Evolutionary conservation across 2,888 invertebrate species (phyloP), one percentile per base, ranked within the genome.

Genomic region (Slavum lentiscoides): DNA sequence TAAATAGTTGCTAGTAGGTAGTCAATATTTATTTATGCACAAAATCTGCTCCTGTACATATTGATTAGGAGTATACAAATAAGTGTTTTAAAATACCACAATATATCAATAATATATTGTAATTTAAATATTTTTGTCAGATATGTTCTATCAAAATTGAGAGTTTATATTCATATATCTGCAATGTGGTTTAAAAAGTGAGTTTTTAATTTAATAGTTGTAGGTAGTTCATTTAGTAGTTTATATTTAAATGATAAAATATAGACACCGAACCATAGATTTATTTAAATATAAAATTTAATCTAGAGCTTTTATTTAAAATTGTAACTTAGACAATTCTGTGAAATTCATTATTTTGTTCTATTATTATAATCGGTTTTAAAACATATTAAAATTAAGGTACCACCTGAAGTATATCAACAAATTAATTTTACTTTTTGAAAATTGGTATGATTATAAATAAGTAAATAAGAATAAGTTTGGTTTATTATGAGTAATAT

Each of bases 81-180:
- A 21, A 19, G n/a, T 39, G 21, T 70, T 58, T 70, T 37, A 58
- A 58, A 69, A 15, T 58, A n/a, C n/a, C 21, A 39, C 39, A 39
- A 21, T 59, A 59, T 58, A 58, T 39, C 39, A 74, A 39, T 23
- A 66, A 55, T 49, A 59, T 15, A 49, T 76, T 76, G 23, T 59
- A 30, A 68, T 68, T 76, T 68, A 67, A 75, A 67, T 75, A 68
- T 77, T 77, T 77, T 77, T 77, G 19, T 77, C 55, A 77, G 77
- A 69, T 77, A 70, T 77, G 21, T 70, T 62, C 53, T 69, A 70
- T 77, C 55, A 62, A 70, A 77, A 62, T 37, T 77, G 77, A 77
- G 39, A 49, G 62, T 69, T 70, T 68, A 70, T 62, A 49, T 53
- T 62, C 61, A 53, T 55, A 70, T 62, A 55, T 76, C 68, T 76